Conservation (phyloP, 1,140 invertebrate species). For the Papilio polytes region DNA sequence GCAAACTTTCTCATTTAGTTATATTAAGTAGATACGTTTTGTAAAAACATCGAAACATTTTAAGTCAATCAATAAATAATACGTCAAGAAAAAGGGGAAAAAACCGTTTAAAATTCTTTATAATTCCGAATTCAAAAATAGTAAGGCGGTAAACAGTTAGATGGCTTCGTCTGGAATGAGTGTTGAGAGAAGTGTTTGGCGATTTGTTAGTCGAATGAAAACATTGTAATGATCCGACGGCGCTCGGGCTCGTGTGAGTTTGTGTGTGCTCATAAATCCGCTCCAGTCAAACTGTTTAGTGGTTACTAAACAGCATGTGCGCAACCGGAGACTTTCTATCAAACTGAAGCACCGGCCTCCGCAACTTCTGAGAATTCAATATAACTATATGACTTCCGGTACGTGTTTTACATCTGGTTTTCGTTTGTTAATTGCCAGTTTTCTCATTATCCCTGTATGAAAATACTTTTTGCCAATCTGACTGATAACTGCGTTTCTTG, state of each 20-base stretch:
- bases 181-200: constrained; percentile 8
- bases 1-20: no score
- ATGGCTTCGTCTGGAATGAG: constrained; percentile 10
- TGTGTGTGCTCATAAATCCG: constrained; percentile 14
- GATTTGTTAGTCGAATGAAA: constrained; percentile 6
- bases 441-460: background rate
- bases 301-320: background rate
- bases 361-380: constrained; percentile 1
- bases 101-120: background rate
- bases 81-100: background rate
- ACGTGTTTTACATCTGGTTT: background rate
- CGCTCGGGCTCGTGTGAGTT: background rate
- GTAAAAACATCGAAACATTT: no score
- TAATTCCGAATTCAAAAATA: constrained; percentile 8
- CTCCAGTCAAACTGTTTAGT: constrained; percentile 6
- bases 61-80: no score
- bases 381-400: constrained; percentile 11
- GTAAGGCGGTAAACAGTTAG: background rate
- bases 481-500: background rate
- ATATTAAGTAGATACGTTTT: no score
- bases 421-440: background rate
- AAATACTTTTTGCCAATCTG: background rate
- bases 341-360: background rate
- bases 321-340: constrained; percentile 20
- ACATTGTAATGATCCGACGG: constrained; percentile 8